Conservation (phyloP, 2,888 invertebrate species). For the Rhorus exstirpatorius region DNA sequence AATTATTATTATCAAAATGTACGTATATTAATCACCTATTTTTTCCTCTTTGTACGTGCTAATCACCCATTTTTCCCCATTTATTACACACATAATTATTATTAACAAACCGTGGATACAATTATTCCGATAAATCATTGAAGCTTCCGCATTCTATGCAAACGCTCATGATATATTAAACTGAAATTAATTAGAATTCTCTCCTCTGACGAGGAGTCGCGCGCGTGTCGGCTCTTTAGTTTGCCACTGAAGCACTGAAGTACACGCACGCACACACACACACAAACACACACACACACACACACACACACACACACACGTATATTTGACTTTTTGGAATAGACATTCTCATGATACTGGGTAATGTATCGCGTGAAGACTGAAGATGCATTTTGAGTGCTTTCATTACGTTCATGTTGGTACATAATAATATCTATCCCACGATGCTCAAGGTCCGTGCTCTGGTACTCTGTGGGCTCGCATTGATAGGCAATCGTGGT, state of each 20-base stretch:
- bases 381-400: slow-evolving; percentile 56
- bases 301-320: too few species aligned
- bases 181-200: slow-evolving; percentile 36
- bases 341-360: background rate
- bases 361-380: slow-evolving; percentile 25
- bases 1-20: too few species aligned
- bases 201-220: slow-evolving; percentile 14
- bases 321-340: background rate
- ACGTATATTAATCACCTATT: too few species aligned
- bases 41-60: too few species aligned
- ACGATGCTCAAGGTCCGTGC: slow-evolving; percentile 61
- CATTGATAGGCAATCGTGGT: slow-evolving; percentile 82
- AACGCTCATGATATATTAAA: slow-evolving; percentile 25
- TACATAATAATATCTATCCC: slow-evolving; percentile 66
- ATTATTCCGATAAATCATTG: slow-evolving; percentile 6
- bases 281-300: too few species aligned
- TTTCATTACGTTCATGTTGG: slow-evolving; percentile 28
- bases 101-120: slow-evolving; percentile 27
- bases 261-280: too few species aligned
- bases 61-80: too few species aligned
- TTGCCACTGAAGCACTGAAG: slow-evolving; percentile 9
- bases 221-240: slow-evolving; percentile 6
- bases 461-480: slow-evolving; percentile 30
- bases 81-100: slow-evolving; percentile 13
- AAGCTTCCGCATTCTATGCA: background rate